Conservation (phyloP, 1,140 invertebrate genomes). For the Battus philenor region DNA sequence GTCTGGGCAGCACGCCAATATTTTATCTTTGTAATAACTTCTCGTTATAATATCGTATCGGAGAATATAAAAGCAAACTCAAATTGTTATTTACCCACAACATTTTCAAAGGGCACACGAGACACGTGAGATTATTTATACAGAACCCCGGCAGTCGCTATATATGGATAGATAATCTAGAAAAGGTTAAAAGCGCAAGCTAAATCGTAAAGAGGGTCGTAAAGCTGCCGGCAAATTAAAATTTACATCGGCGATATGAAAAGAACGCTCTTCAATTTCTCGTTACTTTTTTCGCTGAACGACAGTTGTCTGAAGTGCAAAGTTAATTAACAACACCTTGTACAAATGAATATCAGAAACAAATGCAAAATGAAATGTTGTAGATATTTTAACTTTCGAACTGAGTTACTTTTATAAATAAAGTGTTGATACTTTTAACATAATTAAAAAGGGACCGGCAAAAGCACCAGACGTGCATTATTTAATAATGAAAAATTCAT, state of each 20-base stretch:
- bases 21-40: constrained; percentile 13
- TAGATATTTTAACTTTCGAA: background rate
- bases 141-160: constrained; percentile 32
- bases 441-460: constrained; percentile 3
- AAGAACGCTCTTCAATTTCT: constrained; percentile 43
- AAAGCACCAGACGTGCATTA: constrained; percentile 1
- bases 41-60: constrained; percentile 15
- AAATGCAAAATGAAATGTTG: constrained; percentile 21
- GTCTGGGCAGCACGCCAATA: constrained; percentile 14
- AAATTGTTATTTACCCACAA: constrained; percentile 9
- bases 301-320: constrained; percentile 59
- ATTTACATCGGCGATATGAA: constrained; percentile 72
- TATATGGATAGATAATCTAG: constrained; percentile 44
- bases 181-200: constrained; percentile 63
- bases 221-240: constrained; percentile 70
- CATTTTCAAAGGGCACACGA: constrained; percentile 12
- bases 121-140: constrained; percentile 21
- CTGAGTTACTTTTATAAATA: background rate
- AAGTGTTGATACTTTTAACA: background rate
- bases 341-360: constrained; percentile 44
- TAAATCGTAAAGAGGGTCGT: constrained; percentile 69
- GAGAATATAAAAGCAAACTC: constrained; percentile 3
- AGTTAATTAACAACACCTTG: constrained; percentile 64
- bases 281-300: constrained; percentile 55
- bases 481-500: constrained; percentile 6